Evolutionary conservation across 2,113 vertebrate species (phyloP).

Genomic region (Steatornis caripensis): DNA sequence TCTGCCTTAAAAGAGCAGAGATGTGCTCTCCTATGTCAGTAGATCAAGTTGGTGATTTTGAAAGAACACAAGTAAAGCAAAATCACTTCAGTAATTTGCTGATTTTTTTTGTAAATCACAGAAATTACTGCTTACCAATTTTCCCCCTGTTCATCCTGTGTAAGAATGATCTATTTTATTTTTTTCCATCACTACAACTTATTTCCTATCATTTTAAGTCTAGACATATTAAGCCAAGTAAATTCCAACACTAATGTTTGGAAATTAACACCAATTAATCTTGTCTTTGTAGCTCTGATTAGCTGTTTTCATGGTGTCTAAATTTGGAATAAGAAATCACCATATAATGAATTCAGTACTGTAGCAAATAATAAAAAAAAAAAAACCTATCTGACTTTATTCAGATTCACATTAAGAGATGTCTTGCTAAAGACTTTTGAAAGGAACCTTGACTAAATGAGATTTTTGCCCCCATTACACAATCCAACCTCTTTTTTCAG

Average conservation of each 20-base stretch:
- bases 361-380: not conserved
- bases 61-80: not conserved
- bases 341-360: not conserved
- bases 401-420: not conserved
- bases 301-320: not conserved
- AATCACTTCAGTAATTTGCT: not conserved
- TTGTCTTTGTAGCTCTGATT: slow-evolving; percentile 18
- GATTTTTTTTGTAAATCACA: no score
- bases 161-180: not conserved
- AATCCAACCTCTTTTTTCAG: not conserved
- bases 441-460: slow-evolving; percentile 17
- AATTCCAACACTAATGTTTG: not conserved
- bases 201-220: not conserved
- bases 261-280: slow-evolving; percentile 46
- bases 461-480: slow-evolving; percentile 6
- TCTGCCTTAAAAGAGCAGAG: not conserved
- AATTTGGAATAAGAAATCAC: not conserved
- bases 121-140: not conserved
- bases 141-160: not conserved
- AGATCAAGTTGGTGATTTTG: not conserved
- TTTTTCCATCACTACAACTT: not conserved
- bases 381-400: not conserved
- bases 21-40: not conserved
- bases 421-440: not conserved
- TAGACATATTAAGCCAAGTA: not conserved